These are phyloP conservation scores for Cossypha niveicapilla DNA, from an alignment of 2,797 vertebrate genomes.

Conservation along the genomic window DNA sequence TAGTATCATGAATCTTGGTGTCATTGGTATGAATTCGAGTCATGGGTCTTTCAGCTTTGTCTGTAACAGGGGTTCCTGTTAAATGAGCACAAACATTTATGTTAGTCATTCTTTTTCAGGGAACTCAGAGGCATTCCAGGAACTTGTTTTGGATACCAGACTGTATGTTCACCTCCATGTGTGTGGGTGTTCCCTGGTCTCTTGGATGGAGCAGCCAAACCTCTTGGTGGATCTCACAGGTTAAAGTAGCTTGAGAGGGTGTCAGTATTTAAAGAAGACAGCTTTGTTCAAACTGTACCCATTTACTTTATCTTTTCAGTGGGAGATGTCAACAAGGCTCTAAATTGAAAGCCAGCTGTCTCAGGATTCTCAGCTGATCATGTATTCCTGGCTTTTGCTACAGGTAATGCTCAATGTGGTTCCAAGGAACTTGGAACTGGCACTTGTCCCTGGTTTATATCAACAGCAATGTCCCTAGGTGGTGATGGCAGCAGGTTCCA, in stretches of 20 bases:
- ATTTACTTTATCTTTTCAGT: not conserved
- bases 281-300: not conserved
- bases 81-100: not conserved
- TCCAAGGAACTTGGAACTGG: not conserved
- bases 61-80: not conserved
- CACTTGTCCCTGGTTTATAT: not conserved
- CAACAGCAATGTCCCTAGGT: accelerated
- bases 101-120: not conserved
- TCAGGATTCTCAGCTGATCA: not conserved
- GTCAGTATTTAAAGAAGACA: not conserved
- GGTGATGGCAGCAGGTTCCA: accelerated
- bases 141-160: not conserved
- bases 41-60: not conserved
- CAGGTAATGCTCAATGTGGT: not conserved
- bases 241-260: not conserved
- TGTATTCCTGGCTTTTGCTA: not conserved
- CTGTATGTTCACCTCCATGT: accelerated
- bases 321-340: not conserved
- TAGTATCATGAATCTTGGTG: not conserved
- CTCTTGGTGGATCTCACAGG: not conserved
- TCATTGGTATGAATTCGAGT: not conserved
- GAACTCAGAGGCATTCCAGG: not conserved
- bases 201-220: not conserved
- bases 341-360: not conserved
- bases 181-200: not conserved